A percentile compares a stretch with the other conserved stretches of the same genome.
Evolutionary conservation across 2,888 invertebrate species (phyloP).

Genomic region (Ligdia adustata): DNA sequence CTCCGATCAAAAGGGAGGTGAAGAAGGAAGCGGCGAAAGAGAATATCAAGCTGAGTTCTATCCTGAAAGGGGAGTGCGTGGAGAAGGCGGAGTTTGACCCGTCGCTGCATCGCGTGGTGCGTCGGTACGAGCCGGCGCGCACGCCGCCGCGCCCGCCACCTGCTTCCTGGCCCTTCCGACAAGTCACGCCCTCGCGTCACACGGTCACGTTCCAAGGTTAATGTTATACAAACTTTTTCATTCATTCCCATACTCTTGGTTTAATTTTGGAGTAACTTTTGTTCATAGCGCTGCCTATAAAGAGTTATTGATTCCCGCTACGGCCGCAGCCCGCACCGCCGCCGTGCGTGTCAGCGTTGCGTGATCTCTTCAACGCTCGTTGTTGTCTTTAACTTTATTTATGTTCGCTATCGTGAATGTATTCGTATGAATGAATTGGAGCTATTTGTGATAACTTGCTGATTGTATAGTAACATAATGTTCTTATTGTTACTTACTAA

Average conservation of each 20-base stretch:
- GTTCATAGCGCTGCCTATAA: conserved; percentile 49
- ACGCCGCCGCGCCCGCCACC: conserved; percentile 81
- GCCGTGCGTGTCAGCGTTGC: conserved; percentile 53
- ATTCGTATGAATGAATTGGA: conserved; percentile 25
- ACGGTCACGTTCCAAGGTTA: conserved; percentile 91
- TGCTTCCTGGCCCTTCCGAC: conserved; percentile 71
- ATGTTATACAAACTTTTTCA: conserved; percentile 48
- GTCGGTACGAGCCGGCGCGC: conserved; percentile 89
- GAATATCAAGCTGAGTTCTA: conserved; percentile 76
- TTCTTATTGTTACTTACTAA: neutral
- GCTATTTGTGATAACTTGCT: conserved; percentile 9
- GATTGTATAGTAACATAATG: conserved; percentile 16
- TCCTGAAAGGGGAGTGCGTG: conserved; percentile 80
- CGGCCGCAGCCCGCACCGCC: conserved; percentile 38
- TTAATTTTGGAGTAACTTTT: conserved; percentile 72
- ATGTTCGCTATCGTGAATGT: conserved; percentile 36
- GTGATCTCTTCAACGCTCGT: conserved; percentile 47
- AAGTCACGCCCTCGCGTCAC: conserved; percentile 84
- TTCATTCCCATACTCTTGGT: conserved; percentile 43
- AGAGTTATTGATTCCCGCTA: conserved; percentile 64
- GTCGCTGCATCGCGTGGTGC: conserved; percentile 88
- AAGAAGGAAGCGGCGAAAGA: conserved; percentile 62
- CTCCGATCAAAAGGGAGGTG: conserved; percentile 72
- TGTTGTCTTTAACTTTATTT: conserved; percentile 32
- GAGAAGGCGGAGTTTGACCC: conserved; percentile 90